A percentile compares a stretch with the other conserved stretches of the same genome.
Conservation (phyloP, 2,797 vertebrate genomes). For the Platalea minor region DNA sequence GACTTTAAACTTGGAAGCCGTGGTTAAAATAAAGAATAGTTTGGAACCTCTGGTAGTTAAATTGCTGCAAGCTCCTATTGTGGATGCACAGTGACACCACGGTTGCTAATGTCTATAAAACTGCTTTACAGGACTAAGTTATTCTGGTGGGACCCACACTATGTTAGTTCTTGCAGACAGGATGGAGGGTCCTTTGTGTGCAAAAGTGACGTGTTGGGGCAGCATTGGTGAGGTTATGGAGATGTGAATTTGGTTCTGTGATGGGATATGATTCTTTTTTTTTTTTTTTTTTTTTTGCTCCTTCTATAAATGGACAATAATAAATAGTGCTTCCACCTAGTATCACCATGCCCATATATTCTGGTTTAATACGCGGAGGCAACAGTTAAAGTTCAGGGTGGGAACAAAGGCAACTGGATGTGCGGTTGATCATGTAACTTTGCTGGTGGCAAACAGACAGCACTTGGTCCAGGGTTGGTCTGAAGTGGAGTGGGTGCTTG, state of each 20-base stretch:
- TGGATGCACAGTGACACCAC: background rate
- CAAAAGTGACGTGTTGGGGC: background rate
- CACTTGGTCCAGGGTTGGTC: background rate
- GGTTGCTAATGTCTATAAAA: background rate
- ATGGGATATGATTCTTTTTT: background rate
- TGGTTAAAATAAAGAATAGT: constrained; percentile 17
- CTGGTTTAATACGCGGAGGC: background rate
- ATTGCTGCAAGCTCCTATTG: background rate
- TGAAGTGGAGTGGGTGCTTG: background rate
- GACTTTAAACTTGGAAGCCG: background rate
- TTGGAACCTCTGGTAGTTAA: constrained; percentile 1
- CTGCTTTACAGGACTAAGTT: background rate
- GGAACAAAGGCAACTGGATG: background rate
- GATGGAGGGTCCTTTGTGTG: background rate
- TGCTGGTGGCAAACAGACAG: background rate
- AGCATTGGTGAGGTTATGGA: background rate
- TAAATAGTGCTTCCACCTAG: background rate
- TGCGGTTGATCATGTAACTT: background rate
- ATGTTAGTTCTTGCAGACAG: background rate
- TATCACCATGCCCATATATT: background rate
- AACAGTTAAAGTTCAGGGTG: background rate
- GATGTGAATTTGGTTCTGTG: background rate
- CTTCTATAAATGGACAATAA: background rate
- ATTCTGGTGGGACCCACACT: background rate
- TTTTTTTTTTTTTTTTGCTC: background rate